Evolutionary conservation across 2,113 vertebrate genomes (phyloP).

Genomic region (Corydoras maculifer): DNA sequence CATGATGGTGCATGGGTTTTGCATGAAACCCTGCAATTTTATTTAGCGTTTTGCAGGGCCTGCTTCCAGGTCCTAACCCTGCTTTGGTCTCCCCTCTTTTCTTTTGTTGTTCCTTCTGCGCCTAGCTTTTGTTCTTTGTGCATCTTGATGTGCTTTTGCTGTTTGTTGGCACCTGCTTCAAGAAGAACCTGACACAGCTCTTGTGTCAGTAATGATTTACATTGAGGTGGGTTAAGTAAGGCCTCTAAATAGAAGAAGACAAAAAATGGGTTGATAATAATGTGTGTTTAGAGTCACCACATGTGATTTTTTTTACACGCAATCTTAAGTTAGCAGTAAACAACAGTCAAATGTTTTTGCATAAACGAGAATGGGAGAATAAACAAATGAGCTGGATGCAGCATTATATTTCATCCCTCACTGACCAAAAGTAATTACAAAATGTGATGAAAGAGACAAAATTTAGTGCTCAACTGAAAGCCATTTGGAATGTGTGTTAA

Average conservation of each 20-base stretch:
- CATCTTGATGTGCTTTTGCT: neutral
- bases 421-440: neutral
- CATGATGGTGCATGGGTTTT: neutral
- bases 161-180: conserved; percentile 25
- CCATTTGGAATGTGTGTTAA: no score
- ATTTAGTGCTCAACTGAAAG: no score
- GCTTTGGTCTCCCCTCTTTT: neutral
- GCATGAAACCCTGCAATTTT: neutral
- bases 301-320: no score
- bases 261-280: no score
- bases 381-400: neutral
- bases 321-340: no score
- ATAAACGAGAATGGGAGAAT: no score
- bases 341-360: no score
- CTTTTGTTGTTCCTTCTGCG: neutral
- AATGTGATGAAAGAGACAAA: no score
- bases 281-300: no score
- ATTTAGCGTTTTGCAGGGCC: neutral
- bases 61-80: no score
- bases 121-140: neutral
- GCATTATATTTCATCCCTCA: conserved; percentile 12
- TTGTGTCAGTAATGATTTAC: neutral
- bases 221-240: no score
- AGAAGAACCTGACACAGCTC: neutral
- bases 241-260: no score